phyloP scores from a whole-genome alignment of 2,888 invertebrate genomes.

The Apodemia zela region DNA sequence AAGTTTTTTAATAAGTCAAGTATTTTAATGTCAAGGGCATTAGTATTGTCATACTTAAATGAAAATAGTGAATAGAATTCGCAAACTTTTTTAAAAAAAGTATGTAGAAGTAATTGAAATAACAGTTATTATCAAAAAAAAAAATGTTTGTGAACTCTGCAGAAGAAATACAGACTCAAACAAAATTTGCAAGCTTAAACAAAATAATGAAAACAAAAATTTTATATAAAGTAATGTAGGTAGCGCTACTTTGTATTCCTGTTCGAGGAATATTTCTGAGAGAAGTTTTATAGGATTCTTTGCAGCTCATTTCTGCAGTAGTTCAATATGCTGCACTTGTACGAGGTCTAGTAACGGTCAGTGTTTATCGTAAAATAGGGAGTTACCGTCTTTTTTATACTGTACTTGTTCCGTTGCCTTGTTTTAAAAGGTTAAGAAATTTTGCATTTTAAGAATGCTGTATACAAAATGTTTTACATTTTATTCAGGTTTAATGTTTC shows the following conservation, averaged over 20 bases:
- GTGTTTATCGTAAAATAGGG: constrained; percentile 8
- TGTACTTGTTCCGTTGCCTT: background rate
- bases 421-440: background rate
- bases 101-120: too few relatives aligned
- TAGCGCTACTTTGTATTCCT: constrained; percentile 1
- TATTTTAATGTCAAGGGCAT: too few relatives aligned
- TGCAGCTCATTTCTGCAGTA: constrained; percentile 20
- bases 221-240: constrained; percentile 1
- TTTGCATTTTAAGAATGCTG: background rate
- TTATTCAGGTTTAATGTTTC: background rate
- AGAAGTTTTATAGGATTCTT: constrained; percentile 19
- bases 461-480: background rate
- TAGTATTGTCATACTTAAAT: too few relatives aligned
- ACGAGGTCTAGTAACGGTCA: constrained; percentile 3
- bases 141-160: background rate
- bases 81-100: too few relatives aligned
- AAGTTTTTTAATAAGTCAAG: too few relatives aligned
- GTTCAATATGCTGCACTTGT: constrained; percentile 14
- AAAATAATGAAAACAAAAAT: constrained; percentile 9
- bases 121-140: too few relatives aligned
- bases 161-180: background rate
- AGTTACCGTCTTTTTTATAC: background rate
- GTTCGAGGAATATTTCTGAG: constrained; percentile 9
- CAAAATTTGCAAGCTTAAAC: background rate
- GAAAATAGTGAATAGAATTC: too few relatives aligned